A percentile compares a stretch with the other conserved stretches of the same genome.
phyloP scores from a whole-genome alignment of 2,797 vertebrate genomes.

The Gymnothorax reevesii region DNA sequence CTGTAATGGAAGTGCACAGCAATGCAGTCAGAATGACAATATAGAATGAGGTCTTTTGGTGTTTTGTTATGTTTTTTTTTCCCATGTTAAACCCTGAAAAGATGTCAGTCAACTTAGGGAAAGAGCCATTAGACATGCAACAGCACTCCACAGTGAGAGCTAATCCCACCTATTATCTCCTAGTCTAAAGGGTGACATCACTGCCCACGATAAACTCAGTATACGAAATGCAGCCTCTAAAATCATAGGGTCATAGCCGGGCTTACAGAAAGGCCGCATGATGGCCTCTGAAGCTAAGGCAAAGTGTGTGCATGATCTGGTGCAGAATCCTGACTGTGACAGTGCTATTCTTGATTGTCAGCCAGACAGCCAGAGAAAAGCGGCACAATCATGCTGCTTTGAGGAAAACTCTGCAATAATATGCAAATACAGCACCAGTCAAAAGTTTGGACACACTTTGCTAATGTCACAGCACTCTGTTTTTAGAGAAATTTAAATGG shows the following conservation, averaged over 20 bases:
- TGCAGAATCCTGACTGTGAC: not conserved
- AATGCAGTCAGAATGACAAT: conserved; percentile 53
- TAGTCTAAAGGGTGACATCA: not conserved
- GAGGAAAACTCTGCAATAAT: not conserved
- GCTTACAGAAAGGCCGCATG: not conserved
- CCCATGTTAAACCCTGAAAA: not conserved
- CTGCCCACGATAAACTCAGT: not conserved
- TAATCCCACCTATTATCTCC: not conserved
- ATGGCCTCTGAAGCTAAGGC: not conserved
- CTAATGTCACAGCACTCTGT: not conserved
- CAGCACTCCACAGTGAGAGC: not conserved
- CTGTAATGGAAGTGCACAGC: conserved; percentile 43
- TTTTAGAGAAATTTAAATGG: no score
- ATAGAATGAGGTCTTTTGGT: conserved; percentile 39
- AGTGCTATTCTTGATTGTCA: not conserved
- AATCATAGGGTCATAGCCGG: not conserved
- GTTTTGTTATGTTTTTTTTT: not conserved
- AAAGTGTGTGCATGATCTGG: not conserved
- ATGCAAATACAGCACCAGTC: not conserved
- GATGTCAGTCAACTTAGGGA: conserved; percentile 36
- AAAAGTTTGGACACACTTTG: not conserved
- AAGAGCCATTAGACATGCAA: not conserved
- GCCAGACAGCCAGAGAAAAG: not conserved
- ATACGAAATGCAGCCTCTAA: not conserved
- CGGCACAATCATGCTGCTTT: not conserved